Evolutionary conservation across 2,888 invertebrate genomes (phyloP).

Genomic region (Keiferia lycopersicella): DNA sequence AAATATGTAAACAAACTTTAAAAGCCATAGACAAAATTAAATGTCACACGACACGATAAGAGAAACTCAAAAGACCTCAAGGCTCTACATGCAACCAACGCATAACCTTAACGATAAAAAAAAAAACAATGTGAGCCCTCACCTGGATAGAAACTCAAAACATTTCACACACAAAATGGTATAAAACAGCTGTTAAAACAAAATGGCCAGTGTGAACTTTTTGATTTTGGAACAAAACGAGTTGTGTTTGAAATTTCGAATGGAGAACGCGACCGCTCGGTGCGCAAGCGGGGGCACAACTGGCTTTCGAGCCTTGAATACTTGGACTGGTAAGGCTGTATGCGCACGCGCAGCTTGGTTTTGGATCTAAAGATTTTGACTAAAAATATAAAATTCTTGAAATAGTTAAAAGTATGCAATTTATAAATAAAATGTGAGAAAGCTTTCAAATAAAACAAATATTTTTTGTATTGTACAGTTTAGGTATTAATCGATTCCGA

Average conservation of each 20-base stretch:
- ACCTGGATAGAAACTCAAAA: slow-evolving; percentile 40
- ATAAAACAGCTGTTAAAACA: slow-evolving; percentile 54
- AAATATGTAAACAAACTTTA: background rate
- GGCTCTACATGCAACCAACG: background rate
- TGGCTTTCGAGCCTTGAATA: slow-evolving; percentile 49
- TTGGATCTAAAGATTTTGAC: too few species aligned
- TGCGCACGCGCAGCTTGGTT: slow-evolving; percentile 41
- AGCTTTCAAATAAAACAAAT: too few species aligned
- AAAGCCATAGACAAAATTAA: background rate
- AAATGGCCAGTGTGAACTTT: slow-evolving; percentile 36
- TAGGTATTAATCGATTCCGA: too few species aligned
- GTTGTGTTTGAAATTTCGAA: slow-evolving; percentile 26
- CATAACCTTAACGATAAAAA: slow-evolving; percentile 11
- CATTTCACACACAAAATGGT: slow-evolving; percentile 5
- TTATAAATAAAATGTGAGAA: too few species aligned
- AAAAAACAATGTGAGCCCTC: background rate
- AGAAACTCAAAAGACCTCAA: slow-evolving; percentile 5
- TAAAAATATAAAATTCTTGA: too few species aligned
- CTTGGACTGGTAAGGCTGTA: slow-evolving; percentile 49
- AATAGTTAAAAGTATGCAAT: too few species aligned
- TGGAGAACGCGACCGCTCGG: slow-evolving; percentile 41
- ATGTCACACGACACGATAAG: background rate
- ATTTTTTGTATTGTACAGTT: too few species aligned
- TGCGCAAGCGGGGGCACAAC: slow-evolving; percentile 43
- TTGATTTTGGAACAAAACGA: background rate